Conservation (phyloP, 2,797 vertebrate genomes). For the Bucorvus abyssinicus region DNA sequence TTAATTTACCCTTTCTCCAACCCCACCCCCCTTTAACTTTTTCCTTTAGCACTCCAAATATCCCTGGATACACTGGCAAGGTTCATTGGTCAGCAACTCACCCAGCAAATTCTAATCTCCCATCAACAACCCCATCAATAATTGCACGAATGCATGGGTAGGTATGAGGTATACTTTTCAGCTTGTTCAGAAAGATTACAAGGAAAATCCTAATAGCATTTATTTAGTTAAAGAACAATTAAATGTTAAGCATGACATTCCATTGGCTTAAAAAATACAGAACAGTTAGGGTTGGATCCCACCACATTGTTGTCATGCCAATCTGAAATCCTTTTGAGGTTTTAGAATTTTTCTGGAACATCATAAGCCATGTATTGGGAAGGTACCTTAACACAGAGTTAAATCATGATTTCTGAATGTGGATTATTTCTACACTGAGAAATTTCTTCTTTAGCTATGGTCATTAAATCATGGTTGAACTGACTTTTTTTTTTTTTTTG, state of each 20-base stretch:
- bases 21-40: conserved; percentile 26
- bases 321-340: background rate
- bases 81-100: conserved; percentile 75
- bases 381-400: background rate
- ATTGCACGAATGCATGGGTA: conserved; percentile 73
- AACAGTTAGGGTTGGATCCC: background rate
- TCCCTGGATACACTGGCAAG: conserved; percentile 81
- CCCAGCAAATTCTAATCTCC: conserved; percentile 72
- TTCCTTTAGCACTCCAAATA: conserved; percentile 75
- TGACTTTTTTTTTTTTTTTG: background rate
- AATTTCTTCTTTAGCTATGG: background rate
- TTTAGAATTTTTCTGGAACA: background rate
- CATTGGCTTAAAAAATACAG: background rate
- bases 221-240: conserved; percentile 58
- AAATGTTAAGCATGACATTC: conserved; percentile 20
- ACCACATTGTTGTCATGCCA: background rate
- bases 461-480: background rate
- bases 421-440: background rate
- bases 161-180: conserved; percentile 66
- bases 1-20: conserved; percentile 30
- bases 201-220: conserved; percentile 20
- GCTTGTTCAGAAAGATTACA: conserved; percentile 20
- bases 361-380: accelerated
- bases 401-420: background rate
- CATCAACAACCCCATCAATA: conserved; percentile 49